A percentile compares a stretch with the other conserved stretches of the same genome.
phyloP scores from a whole-genome alignment of 2,888 invertebrate genomes.

The Limnephilus auricula region DNA sequence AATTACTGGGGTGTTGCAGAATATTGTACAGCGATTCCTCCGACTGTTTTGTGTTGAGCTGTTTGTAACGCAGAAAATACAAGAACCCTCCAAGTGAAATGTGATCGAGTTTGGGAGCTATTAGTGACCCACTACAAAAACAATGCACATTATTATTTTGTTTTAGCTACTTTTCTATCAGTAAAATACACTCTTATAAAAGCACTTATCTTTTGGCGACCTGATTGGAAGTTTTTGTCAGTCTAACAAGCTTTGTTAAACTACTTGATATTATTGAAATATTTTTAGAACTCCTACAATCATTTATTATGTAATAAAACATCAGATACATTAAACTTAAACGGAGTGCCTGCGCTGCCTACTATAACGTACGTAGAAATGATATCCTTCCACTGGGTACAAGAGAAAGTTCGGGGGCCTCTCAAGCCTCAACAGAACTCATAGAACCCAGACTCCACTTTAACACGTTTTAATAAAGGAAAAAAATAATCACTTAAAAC shows the following conservation, averaged over 20 bases:
- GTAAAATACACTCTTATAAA: too few species aligned
- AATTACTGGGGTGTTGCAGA: constrained; percentile 27
- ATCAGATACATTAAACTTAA: not conserved
- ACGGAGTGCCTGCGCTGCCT: not conserved
- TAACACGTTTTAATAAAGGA: constrained; percentile 52
- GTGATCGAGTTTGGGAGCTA: constrained; percentile 2
- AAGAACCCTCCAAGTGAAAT: constrained; percentile 2
- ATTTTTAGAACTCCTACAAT: not conserved
- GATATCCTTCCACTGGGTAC: not conserved
- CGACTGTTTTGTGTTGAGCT: not conserved
- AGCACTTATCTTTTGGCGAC: not conserved
- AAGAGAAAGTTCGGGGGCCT: not conserved
- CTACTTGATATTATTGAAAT: not conserved
- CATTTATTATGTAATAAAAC: not conserved
- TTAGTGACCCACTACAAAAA: constrained; percentile 12
- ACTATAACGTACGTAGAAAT: not conserved
- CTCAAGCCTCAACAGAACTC: not conserved
- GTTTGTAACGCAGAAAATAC: not conserved
- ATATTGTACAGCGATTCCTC: not conserved
- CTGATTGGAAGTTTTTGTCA: not conserved
- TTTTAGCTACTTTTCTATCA: not conserved
- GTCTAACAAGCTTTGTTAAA: not conserved
- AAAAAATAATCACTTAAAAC: constrained; percentile 33
- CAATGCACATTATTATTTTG: not conserved
- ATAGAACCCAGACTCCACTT: constrained; percentile 46